phyloP scores from a whole-genome alignment of 2,888 invertebrate genomes.

The Drosophila algonquin region DNA sequence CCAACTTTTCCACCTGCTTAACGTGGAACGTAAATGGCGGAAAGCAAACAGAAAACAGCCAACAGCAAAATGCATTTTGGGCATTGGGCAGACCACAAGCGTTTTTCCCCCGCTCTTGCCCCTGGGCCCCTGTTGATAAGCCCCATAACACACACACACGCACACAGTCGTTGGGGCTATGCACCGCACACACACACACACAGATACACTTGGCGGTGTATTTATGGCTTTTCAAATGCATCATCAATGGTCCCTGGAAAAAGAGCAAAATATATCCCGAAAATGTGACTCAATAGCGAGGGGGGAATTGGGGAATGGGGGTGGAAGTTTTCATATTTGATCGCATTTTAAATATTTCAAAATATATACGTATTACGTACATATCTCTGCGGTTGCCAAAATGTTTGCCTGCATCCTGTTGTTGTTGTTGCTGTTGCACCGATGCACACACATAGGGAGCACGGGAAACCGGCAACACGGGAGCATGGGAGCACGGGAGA shows the following conservation, averaged over 20 bases:
- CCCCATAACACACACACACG: neutral
- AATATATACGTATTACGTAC: constrained; percentile 17
- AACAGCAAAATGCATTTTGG: constrained; percentile 71
- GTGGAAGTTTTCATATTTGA: constrained; percentile 40
- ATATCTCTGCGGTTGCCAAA: constrained; percentile 12
- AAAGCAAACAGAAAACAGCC: constrained; percentile 72
- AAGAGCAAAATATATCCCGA: constrained; percentile 44
- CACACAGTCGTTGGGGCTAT: neutral
- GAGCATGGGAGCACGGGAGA: constrained; percentile 3
- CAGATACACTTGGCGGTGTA: constrained; percentile 16
- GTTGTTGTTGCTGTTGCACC: constrained; percentile 13
- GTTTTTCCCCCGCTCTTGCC: constrained; percentile 13
- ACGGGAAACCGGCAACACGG: too few relatives aligned
- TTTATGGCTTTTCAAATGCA: constrained; percentile 53
- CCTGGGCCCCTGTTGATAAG: constrained; percentile 5
- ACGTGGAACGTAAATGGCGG: constrained; percentile 53
- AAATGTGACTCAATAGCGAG: constrained; percentile 32
- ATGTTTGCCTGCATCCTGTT: constrained; percentile 21
- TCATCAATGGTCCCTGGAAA: constrained; percentile 49
- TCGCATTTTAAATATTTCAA: constrained; percentile 57
- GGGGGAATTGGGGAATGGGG: neutral
- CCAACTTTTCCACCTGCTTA: constrained; percentile 54
- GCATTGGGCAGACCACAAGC: constrained; percentile 62
- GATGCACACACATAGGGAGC: neutral
- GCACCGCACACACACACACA: constrained; percentile 4